Evolutionary conservation across 2,113 vertebrate species (phyloP), one percentile per base, ranked within the genome.

Genomic region (Bagarius yarrelli): DNA sequence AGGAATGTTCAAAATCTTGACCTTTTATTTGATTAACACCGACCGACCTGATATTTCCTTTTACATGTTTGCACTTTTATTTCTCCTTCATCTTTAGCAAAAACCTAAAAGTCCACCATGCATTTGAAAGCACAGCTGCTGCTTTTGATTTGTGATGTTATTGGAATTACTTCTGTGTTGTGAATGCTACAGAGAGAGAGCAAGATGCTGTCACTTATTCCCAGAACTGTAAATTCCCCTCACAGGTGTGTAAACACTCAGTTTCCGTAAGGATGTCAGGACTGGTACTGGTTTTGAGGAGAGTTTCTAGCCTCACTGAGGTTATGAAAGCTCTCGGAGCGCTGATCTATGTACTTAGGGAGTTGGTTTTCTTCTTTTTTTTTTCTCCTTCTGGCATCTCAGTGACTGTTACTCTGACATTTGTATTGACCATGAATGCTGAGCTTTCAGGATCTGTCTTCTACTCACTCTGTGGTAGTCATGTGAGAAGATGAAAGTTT

Each of bases 171-270:
- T 69, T 50, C 56, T 61, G 67, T 6, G 64, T 78, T 47, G 72
- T 23, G 18, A 79, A 18, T 71, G 25, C 56, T 50, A 25, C 82
- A 75, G 75, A 60, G 27, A 78, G 85, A 71, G 61, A 66, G 83
- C 69, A 36, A 73, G 73, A 74, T 69, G 76, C 30, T 52, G 84
- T 82, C 44, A 57, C 66, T 66, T 77, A 81, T 84, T 86, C 84
- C 84, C 83, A 82, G 83, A 83, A 84, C 78, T 77, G 72, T 60
- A 80, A 86, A 81, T 81, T 80, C 66, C 73, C 50, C 63, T 76
- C 70, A 34, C 87, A 88, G 87, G 87, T 88, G 87, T 88, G 81
- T 85, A 87, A 86, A 88, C 83, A 83, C 36, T 50, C 59, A 61
- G 59, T 83, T 87, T 86, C 64, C 40, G 9, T 73, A 75, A 77